Evolutionary conservation across 2,888 invertebrate genomes (phyloP), one percentile per base, ranked within the genome.

Genomic region (Epinotia brunnichana): DNA sequence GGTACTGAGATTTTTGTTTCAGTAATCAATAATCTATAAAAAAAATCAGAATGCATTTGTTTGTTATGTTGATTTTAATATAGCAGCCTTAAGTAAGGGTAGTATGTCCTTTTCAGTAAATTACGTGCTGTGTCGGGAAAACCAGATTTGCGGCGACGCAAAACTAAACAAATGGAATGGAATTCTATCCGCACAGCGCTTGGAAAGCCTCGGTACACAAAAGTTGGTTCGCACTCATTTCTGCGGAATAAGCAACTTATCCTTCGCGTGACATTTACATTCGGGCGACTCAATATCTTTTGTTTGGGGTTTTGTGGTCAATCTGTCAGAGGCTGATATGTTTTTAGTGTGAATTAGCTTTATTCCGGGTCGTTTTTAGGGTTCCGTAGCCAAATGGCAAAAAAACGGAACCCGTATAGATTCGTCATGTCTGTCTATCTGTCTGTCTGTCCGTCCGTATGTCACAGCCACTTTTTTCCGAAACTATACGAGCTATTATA

Each of bases 161-260:
- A 62, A 48, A 48, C 51, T 66, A 70, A 67, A 61, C 66, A 63
- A n/a, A 60, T 48, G 62, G 56, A 70, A 70, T 62, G 66, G 62
- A 66, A 66, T 66, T 70, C 48, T 24, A 66, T 24, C 57, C 41
- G 39, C n/a, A 67, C 39, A 35, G 69, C 24, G 60, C 51, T 60
- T 41, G 62, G 17, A 68, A 62, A 62, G 68, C 61, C 56, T 64
- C 35, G 13, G 53, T 61, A 61, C 62, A 59, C 48, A 68, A 57
- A 69, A 51, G 68, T 48, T 48, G 51, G 62, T 48, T 59, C 41
- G 62, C 73, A 62, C 53, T 63, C 56, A 57, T 62, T 62, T 73
- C 68, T 59, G 62, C 21, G 62, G 57, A 63, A 68, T 69, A 73
- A 69, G 68, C 59, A 57, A 63, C 73, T 73, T 73, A 69, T 69